phyloP scores from a whole-genome alignment of 1,140 invertebrate genomes.

The Chironomus tepperi region DNA sequence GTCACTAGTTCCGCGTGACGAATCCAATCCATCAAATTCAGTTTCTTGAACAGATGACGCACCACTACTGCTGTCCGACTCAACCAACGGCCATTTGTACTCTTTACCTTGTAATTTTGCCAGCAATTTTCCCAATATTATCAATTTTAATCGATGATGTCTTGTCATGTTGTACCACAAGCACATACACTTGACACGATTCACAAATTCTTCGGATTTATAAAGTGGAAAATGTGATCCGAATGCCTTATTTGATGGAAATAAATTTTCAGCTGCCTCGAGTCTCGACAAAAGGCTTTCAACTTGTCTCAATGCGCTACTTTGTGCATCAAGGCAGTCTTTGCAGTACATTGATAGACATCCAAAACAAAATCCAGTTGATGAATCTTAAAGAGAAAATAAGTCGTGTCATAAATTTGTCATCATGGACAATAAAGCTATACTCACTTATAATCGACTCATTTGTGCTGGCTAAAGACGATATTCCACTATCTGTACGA shows the following conservation, averaged over 20 bases:
- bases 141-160: slow-evolving; percentile 70
- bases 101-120: slow-evolving; percentile 42
- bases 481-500: background rate
- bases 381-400: background rate
- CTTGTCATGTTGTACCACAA: slow-evolving; percentile 85
- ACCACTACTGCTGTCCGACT: slow-evolving; percentile 31
- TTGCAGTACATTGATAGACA: slow-evolving; percentile 64
- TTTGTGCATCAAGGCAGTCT: slow-evolving; percentile 57
- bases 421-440: background rate
- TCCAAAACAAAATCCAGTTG: slow-evolving; percentile 35
- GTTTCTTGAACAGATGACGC: slow-evolving; percentile 37
- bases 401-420: background rate
- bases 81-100: slow-evolving; percentile 38
- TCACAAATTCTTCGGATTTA: slow-evolving; percentile 53
- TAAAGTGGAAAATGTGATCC: slow-evolving; percentile 62
- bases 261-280: slow-evolving; percentile 68
- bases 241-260: slow-evolving; percentile 75
- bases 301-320: slow-evolving; percentile 62
- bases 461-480: background rate
- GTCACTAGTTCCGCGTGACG: slow-evolving; percentile 33
- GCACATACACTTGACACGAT: slow-evolving; percentile 68
- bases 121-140: slow-evolving; percentile 67
- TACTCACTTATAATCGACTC: background rate
- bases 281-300: slow-evolving; percentile 59
- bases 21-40: slow-evolving; percentile 35